Evolutionary conservation across 2,113 vertebrate species (phyloP).

Genomic region (Caretta caretta): DNA sequence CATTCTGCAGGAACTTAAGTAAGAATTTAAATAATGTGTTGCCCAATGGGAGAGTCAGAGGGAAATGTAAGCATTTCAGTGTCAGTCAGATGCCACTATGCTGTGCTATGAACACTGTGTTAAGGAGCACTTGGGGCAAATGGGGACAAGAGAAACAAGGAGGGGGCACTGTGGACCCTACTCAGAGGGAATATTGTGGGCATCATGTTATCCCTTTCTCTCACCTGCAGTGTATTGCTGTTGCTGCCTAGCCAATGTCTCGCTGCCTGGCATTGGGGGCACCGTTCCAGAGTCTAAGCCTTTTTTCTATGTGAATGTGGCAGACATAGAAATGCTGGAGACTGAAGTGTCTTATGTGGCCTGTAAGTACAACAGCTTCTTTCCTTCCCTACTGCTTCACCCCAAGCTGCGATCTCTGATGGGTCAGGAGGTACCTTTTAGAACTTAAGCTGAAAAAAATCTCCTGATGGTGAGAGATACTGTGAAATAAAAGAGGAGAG

Average conservation of each 20-base stretch:
- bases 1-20: neutral
- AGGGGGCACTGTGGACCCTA: too few species aligned
- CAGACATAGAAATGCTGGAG: conserved; percentile 93
- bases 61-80: neutral
- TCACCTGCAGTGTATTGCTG: conserved; percentile 91
- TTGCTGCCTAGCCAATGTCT: conserved; percentile 96
- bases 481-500: conserved; percentile 16
- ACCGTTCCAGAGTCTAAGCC: conserved; percentile 94
- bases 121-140: neutral
- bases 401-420: neutral
- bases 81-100: too few species aligned
- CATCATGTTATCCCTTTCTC: neutral
- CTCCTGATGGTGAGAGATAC: neutral
- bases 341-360: conserved; percentile 95
- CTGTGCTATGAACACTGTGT: neutral
- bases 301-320: conserved; percentile 97
- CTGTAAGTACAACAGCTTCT: conserved; percentile 84
- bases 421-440: neutral
- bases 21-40: neutral
- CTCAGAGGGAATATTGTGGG: neutral
- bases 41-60: neutral
- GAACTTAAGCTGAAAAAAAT: conserved; percentile 14
- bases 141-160: neutral
- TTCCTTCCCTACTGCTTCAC: neutral
- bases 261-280: conserved; percentile 90